Conservation (phyloP, 2,113 vertebrate genomes). For the Sinosuthora webbiana region DNA sequence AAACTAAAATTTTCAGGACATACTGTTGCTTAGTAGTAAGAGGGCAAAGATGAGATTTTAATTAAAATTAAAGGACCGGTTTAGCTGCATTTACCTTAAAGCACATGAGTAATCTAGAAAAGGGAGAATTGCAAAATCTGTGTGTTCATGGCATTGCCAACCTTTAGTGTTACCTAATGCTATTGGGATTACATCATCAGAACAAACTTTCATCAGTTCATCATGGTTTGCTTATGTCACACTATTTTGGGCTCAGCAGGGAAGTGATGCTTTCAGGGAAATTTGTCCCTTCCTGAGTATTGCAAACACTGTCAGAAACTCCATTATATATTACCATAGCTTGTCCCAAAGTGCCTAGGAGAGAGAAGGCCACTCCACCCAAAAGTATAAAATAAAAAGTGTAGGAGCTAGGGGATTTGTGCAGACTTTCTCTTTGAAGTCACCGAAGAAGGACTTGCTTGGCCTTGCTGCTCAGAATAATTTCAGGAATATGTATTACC, state of each 20-base stretch:
- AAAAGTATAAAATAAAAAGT: neutral
- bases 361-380: neutral
- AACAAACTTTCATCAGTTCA: constrained; percentile 8
- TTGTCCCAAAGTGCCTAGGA: neutral
- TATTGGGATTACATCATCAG: neutral
- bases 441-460: neutral
- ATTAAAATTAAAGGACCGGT: neutral
- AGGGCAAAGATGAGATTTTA: neutral
- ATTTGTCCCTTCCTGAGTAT: neutral
- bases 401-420: neutral
- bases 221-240: neutral
- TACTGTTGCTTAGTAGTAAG: neutral
- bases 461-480: neutral
- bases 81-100: neutral
- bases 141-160: neutral
- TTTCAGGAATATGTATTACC: neutral
- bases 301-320: neutral
- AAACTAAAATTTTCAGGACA: neutral
- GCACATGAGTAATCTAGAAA: neutral
- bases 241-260: neutral
- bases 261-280: neutral
- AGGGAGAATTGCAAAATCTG: constrained; percentile 24
- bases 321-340: neutral
- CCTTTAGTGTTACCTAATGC: neutral
- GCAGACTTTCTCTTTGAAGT: neutral